These are phyloP conservation scores for Arctocebus calabarensis DNA, from an alignment of 2,797 vertebrate species.

Conservation along the genomic window DNA sequence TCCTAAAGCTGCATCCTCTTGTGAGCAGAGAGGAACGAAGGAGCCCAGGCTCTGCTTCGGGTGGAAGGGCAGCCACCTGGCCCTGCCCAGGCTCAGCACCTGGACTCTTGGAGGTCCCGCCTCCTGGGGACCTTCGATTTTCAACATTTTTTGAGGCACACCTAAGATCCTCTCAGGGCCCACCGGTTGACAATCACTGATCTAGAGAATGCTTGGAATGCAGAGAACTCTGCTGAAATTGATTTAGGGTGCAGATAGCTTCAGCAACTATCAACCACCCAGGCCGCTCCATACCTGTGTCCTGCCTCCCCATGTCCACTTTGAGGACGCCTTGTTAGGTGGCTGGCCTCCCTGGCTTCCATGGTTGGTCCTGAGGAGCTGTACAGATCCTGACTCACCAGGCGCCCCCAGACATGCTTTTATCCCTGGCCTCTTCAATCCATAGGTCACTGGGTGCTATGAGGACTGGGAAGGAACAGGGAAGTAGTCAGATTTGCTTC, in stretches of 20 bases:
- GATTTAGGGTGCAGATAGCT: neutral
- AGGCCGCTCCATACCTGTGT: neutral
- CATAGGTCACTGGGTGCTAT: neutral
- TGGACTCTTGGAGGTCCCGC: no score
- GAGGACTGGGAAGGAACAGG: neutral
- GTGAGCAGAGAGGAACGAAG: no score
- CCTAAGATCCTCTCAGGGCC: no score
- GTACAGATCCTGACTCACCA: neutral
- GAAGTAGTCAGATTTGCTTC: neutral
- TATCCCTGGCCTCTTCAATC: neutral
- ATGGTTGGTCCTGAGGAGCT: neutral
- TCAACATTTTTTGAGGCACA: no score
- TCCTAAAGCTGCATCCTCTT: conserved; percentile 55
- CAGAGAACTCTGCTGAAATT: neutral
- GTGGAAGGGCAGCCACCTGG: no score
- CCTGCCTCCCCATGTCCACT: neutral
- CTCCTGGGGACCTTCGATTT: no score
- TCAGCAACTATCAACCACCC: neutral
- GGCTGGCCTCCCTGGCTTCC: neutral
- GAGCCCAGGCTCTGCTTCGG: no score
- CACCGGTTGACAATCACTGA: neutral
- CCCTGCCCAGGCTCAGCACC: no score
- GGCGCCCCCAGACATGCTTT: neutral
- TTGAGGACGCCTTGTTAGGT: neutral
- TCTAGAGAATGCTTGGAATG: neutral